Percentiles rank a stretch among this genome's conserved stretches.
phyloP scores from a whole-genome alignment of 2,113 vertebrate genomes.

The Lophius piscatorius region DNA sequence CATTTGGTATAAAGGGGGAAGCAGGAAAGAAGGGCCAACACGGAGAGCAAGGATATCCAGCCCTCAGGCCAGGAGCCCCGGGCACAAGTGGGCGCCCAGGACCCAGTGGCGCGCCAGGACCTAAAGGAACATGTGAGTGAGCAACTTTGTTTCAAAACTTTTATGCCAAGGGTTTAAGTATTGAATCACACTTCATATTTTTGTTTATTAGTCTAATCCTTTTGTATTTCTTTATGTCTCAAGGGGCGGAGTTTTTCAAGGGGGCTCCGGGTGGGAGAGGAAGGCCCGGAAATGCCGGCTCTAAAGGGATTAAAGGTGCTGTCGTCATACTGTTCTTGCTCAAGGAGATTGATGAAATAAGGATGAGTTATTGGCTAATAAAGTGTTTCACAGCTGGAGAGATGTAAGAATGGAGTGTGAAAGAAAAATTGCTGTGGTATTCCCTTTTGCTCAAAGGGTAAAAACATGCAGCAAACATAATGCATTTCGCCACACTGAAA shows the following conservation, averaged over 20 bases:
- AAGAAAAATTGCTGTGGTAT: no score
- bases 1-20: conserved; percentile 66
- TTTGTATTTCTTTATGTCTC: conserved; percentile 31
- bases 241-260: conserved; percentile 67
- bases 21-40: conserved; percentile 67
- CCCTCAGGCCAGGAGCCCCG: conserved; percentile 53
- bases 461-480: no score
- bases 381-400: no score
- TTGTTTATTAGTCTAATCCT: not conserved
- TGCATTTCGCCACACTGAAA: no score
- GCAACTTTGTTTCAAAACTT: not conserved
- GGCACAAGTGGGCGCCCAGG: conserved; percentile 67
- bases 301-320: conserved; percentile 76
- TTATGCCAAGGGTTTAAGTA: not conserved
- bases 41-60: conserved; percentile 71
- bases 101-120: conserved; percentile 60
- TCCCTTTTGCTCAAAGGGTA: no score
- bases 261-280: conserved; percentile 63
- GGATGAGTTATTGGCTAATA: no score
- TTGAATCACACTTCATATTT: not conserved
- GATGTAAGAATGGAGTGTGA: no score
- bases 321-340: not conserved
- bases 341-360: no score
- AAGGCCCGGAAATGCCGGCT: conserved; percentile 66
- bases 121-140: conserved; percentile 74